Evolutionary conservation across 2,797 vertebrate genomes (phyloP).

Genomic region (Gallinago nigripennis): DNA sequence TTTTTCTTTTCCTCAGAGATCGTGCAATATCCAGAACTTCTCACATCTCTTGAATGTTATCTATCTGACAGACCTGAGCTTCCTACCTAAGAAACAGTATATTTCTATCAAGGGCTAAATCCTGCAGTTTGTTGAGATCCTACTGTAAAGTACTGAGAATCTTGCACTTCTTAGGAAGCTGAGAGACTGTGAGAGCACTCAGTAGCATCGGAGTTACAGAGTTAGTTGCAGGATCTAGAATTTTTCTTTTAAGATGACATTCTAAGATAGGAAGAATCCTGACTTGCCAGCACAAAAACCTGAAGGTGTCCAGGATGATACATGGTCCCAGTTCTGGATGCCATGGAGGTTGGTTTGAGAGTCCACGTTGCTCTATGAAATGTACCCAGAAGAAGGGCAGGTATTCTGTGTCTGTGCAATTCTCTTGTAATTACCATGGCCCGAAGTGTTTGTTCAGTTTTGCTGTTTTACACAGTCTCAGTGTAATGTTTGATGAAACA

Average conservation of each 20-base stretch:
- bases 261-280: background rate
- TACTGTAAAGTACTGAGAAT: background rate
- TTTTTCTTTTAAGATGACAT: background rate
- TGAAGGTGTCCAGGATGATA: background rate
- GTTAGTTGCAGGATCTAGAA: background rate
- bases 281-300: background rate
- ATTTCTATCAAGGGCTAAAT: background rate
- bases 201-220: background rate
- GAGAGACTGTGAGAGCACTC: background rate
- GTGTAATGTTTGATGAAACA: background rate
- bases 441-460: background rate
- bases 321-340: background rate
- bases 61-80: background rate
- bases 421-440: background rate
- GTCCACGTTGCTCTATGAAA: accelerated
- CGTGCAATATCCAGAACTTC: background rate
- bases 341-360: background rate
- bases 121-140: background rate
- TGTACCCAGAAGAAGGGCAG: background rate
- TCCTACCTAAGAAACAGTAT: background rate
- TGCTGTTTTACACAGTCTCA: background rate
- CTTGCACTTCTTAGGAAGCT: background rate
- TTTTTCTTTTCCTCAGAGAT: background rate
- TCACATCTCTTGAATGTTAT: background rate
- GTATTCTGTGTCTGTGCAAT: background rate